Conservation (phyloP, 35 echinoderm and acorn worm species). For the Hemicentrotus pulcherrimus region DNA sequence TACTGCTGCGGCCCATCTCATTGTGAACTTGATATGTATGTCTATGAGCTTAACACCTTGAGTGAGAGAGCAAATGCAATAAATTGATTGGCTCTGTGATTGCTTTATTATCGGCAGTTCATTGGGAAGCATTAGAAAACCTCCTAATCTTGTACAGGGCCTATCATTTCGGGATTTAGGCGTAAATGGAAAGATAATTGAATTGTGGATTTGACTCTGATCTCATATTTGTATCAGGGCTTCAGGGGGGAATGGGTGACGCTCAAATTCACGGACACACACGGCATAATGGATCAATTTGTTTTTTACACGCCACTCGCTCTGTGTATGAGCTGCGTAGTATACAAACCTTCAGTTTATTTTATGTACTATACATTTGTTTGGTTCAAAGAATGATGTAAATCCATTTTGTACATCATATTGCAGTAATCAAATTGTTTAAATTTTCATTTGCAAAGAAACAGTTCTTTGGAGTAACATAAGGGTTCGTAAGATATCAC, state of each 20-base stretch:
- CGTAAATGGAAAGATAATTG: conserved; percentile 26
- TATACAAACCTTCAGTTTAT: neutral
- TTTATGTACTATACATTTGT: neutral
- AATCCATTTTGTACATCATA: neutral
- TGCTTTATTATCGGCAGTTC: conserved; percentile 4
- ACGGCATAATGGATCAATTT: neutral
- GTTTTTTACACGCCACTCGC: neutral
- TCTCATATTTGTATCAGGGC: neutral
- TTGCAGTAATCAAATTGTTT: neutral
- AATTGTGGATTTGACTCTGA: conserved; percentile 27
- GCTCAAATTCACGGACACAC: neutral
- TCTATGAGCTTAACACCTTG: conserved; percentile 5
- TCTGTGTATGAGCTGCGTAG: neutral
- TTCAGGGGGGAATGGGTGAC: neutral
- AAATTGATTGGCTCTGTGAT: conserved; percentile 21
- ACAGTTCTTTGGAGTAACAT: too few species aligned
- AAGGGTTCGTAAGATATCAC: too few species aligned
- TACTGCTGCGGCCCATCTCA: conserved; percentile 1
- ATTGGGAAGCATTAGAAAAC: neutral
- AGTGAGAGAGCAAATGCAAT: neutral
- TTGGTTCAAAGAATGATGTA: neutral
- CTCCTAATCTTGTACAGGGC: conserved; percentile 26
- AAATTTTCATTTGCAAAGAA: too few species aligned
- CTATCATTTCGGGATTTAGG: conserved; percentile 29
- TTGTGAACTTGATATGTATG: conserved; percentile 34